A percentile compares a stretch with the other conserved stretches of the same genome.
phyloP scores from a whole-genome alignment of 2,797 vertebrate species.

The Tadarida brasiliensis region DNA sequence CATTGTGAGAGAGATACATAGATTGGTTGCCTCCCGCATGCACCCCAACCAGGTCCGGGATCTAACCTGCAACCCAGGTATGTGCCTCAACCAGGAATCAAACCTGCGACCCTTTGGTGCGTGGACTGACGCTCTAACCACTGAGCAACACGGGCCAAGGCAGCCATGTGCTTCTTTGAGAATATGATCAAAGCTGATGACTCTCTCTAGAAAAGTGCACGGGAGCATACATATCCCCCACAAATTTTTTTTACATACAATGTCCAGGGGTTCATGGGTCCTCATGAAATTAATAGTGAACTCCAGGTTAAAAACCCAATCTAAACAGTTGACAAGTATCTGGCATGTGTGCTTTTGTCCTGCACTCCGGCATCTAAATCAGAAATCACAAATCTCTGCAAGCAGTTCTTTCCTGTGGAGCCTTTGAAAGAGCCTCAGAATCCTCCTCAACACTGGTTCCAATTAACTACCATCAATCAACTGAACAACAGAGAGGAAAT shows the following conservation, averaged over 20 bases:
- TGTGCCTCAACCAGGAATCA: too few species aligned
- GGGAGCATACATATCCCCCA: neutral
- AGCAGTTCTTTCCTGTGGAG: neutral
- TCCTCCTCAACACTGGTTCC: neutral
- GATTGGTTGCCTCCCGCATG: too few species aligned
- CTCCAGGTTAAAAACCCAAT: neutral
- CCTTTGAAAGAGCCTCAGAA: constrained; percentile 15
- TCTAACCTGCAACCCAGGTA: too few species aligned
- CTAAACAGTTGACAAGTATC: neutral
- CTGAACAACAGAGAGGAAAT: constrained; percentile 8
- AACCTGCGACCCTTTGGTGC: too few species aligned
- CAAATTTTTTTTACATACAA: neutral
- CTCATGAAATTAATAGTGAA: neutral
- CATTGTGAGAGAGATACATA: too few species aligned
- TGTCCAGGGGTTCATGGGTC: neutral
- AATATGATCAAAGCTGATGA: constrained; percentile 3
- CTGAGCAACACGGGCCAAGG: too few species aligned
- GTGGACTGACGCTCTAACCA: too few species aligned
- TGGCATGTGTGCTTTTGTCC: neutral
- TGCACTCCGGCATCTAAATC: neutral
- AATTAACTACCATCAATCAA: neutral
- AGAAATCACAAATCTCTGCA: neutral
- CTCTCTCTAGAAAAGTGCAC: constrained; percentile 22
- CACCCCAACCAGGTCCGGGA: too few species aligned
- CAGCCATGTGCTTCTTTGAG: neutral